Base-by-base conservation (phyloP, 2,113 vertebrate genomes). In the Chauna torquata region DNA sequence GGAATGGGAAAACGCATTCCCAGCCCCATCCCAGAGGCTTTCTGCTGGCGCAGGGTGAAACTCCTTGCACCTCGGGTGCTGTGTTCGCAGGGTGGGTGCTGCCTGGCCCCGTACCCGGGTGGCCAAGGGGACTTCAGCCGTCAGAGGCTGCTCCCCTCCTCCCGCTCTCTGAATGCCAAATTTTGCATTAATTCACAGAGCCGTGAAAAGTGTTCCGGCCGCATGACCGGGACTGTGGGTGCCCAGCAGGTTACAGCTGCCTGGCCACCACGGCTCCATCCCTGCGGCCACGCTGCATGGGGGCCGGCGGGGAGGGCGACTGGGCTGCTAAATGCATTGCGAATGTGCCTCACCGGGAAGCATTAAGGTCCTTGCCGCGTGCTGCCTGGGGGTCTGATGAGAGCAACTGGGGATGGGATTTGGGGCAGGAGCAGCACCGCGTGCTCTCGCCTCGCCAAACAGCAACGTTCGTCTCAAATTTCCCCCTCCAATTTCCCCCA, bases 211-310 rank as follows among this genome's bases (percentile, higher is more conserved):
- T 1, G 36, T 92, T 27, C 23, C 0, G 10, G 82, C 91, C 8
- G 16, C 11, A 16, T 95, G 92, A 82, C 74, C 1, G 2, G 82
- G 79, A 11, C 9, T 1, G 79, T 88, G 93, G 96, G 88, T 95
- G 90, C 96, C 52, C 0, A 4, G 24, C 0, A 4, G 52, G 59
- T 3, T 28, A 54, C 94, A 93, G 91, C 68, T 93, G 47, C 50
- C 75, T 54, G 8, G 16, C 61, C 20, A 19, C 57, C 34, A 18
- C 17, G 1, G 30, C 1, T 42, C 77, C 2, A 6, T 30, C 55
- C 82, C 27, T 57, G 25, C 15, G 6, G 22, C 27, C 8, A 0
- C 0, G 2, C 61, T 50, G 32, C 16, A 0, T 3, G 7, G 44
- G n/a, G 20, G 27, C 70, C 6, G 7, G 3, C 13, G 42, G 42